phyloP scores from a whole-genome alignment of 2,888 invertebrate genomes.

The Tiliacea aurago region DNA sequence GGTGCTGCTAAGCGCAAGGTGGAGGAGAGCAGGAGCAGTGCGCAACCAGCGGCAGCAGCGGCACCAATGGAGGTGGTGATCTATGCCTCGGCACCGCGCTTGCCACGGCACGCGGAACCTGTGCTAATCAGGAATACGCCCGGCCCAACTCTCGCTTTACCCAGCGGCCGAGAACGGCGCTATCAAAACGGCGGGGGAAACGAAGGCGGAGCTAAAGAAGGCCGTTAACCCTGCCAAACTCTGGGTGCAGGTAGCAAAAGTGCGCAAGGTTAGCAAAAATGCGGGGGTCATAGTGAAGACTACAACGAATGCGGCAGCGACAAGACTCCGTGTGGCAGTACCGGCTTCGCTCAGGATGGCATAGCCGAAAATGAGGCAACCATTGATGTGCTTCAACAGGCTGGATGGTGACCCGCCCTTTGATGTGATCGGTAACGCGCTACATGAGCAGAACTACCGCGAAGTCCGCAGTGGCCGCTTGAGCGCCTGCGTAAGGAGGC shows the following conservation, averaged over 20 bases:
- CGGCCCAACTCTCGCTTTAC: neutral
- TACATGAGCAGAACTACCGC: neutral
- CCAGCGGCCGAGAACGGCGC: no score
- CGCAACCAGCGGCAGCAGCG: no score
- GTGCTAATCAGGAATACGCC: rapidly evolving
- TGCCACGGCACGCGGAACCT: neutral
- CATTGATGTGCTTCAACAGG: neutral
- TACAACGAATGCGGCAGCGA: neutral
- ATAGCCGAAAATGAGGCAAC: rapidly evolving
- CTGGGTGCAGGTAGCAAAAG: no score
- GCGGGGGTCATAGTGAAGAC: neutral
- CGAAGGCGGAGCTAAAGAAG: no score
- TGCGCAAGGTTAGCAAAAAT: no score
- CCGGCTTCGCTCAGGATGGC: neutral
- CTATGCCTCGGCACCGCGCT: neutral
- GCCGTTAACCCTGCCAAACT: no score
- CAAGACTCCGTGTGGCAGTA: rapidly evolving
- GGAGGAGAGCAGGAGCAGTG: rapidly evolving
- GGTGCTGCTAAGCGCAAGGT: rapidly evolving
- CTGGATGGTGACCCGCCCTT: neutral
- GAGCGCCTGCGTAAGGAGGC: neutral
- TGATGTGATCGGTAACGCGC: rapidly evolving
- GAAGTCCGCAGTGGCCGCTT: neutral
- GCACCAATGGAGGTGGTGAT: rapidly evolving
- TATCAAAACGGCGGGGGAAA: no score